Base-by-base conservation (phyloP, 2,797 vertebrate genomes). In the Lithobates sylvaticus region DNA sequence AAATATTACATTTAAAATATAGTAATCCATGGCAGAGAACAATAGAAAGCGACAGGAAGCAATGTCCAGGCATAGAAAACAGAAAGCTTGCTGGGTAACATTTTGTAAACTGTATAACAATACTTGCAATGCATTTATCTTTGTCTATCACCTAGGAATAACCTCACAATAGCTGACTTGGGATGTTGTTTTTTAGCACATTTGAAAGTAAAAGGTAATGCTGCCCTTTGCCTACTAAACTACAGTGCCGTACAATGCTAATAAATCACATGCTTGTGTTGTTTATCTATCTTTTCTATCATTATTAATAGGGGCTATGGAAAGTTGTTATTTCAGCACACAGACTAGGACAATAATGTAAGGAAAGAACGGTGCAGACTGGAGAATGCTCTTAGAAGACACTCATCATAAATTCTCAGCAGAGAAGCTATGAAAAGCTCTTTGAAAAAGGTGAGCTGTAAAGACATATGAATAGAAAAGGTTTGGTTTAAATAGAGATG, bases 1-100 rank as follows among this genome's bases (percentile, higher is more conserved):
- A 18, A 15, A 18, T 18, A 54, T 50, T 16, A 12, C 15, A 50
- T 16, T 54, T 50, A 50, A 50, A 36, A 39, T 73, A 23, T 70
- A 85, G 5, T 85, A 74, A 74, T 73, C 84, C 67, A 21, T 78
- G 44, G 6, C 67, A 77, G 10, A 34, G 78, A 47, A 71, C 42
- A 80, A 80, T 75, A 69, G 71, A n/a, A 58, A 76, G 21, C 82
- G 42, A 13, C 26, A 16, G 27, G 71, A 78, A 78, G n/a, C 10
- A 1, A 16, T 54, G 74, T 79, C 42, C 71, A 29, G 34, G 69
- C 4, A 61, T 39, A 16, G 3, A 39, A 39, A 39, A 39, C 36
- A 39, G 23, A 2, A 16, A 68, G 7, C 77, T 13, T 42, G 54
- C 42, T 58, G 13, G 16, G 29, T 81, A 29, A 73, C 71, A 76